Percentiles rank a stretch among this genome's conserved stretches.
Conservation (phyloP, 2,888 invertebrate species). For the Lepidonotus clava region DNA sequence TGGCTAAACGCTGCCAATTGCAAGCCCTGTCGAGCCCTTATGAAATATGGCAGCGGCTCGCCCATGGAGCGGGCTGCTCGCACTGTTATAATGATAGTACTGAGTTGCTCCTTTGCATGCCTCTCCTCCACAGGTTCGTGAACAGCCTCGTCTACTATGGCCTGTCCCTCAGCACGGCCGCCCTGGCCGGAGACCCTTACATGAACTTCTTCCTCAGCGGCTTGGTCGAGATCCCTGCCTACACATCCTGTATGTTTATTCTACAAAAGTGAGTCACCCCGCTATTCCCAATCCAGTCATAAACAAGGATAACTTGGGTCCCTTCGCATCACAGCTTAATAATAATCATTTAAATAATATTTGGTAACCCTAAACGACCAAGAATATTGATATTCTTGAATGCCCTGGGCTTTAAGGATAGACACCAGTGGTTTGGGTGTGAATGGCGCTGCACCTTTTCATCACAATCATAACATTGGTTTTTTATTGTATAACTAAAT, state of each 20-base stretch:
- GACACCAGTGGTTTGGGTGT: too few species aligned
- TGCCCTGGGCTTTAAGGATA: too few species aligned
- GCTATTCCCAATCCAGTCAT: too few species aligned
- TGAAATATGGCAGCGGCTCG: not conserved
- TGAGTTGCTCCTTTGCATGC: constrained; percentile 4
- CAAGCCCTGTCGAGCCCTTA: constrained; percentile 9
- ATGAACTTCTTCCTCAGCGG: constrained; percentile 68
- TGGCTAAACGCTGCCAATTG: constrained; percentile 43
- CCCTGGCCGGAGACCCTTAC: constrained; percentile 65
- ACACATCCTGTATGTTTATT: constrained; percentile 64
- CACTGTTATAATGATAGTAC: not conserved
- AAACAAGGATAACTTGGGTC: too few species aligned
- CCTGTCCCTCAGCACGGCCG: constrained; percentile 65
- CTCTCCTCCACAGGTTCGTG: constrained; percentile 61
- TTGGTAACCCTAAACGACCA: too few species aligned
- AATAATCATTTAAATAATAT: too few species aligned
- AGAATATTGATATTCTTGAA: too few species aligned
- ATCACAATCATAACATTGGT: too few species aligned
- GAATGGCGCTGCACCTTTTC: too few species aligned
- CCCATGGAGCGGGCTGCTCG: not conserved
- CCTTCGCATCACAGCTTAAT: too few species aligned
- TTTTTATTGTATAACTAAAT: too few species aligned
- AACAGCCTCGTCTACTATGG: constrained; percentile 66
- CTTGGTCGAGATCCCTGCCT: constrained; percentile 68
- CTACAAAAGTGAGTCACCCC: constrained; percentile 63